A percentile compares a stretch with the other conserved stretches of the same genome.
Conservation (phyloP, 1,140 invertebrate genomes). For the Panagrolaimus sp. region DNA sequence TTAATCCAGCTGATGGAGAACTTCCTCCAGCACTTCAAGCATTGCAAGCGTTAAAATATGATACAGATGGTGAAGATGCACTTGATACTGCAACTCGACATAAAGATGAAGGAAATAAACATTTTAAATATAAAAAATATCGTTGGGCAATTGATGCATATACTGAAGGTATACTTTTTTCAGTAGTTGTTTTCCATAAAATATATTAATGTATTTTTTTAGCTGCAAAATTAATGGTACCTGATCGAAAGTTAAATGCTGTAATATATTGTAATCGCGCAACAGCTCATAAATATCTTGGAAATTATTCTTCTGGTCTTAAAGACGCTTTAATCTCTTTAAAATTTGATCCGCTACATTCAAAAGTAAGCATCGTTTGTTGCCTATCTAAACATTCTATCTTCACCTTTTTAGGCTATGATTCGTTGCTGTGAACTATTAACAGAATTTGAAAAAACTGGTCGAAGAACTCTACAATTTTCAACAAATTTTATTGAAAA, state of each 20-base stretch:
- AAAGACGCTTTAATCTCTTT: constrained; percentile 60
- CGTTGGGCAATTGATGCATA: constrained; percentile 77
- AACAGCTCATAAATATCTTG: constrained; percentile 75
- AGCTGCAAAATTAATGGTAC: constrained; percentile 73
- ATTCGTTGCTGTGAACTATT: constrained; percentile 45
- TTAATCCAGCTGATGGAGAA: constrained; percentile 65
- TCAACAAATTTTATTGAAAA: neutral
- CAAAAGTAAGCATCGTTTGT: constrained; percentile 50
- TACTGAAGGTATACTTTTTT: constrained; percentile 68
- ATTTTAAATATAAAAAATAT: constrained; percentile 92
- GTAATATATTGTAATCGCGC: constrained; percentile 84
- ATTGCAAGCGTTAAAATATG: constrained; percentile 47
- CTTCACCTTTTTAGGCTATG: constrained; percentile 31
- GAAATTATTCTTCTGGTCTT: constrained; percentile 66
- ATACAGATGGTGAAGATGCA: constrained; percentile 40
- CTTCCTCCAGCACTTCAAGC: neutral
- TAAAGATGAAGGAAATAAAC: constrained; percentile 92
- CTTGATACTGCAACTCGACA: constrained; percentile 77
- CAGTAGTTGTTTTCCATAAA: too few species aligned
- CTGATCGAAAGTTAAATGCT: constrained; percentile 71
- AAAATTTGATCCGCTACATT: constrained; percentile 60
- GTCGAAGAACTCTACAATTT: neutral
- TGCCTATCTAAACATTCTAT: too few species aligned
- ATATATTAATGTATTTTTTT: neutral
- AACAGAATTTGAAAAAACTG: constrained; percentile 23